Percentiles rank a stretch among this genome's conserved stretches.
These are phyloP conservation scores for Montifringilla adamsi DNA, from an alignment of 2,113 vertebrate species.

Conservation along the genomic window DNA sequence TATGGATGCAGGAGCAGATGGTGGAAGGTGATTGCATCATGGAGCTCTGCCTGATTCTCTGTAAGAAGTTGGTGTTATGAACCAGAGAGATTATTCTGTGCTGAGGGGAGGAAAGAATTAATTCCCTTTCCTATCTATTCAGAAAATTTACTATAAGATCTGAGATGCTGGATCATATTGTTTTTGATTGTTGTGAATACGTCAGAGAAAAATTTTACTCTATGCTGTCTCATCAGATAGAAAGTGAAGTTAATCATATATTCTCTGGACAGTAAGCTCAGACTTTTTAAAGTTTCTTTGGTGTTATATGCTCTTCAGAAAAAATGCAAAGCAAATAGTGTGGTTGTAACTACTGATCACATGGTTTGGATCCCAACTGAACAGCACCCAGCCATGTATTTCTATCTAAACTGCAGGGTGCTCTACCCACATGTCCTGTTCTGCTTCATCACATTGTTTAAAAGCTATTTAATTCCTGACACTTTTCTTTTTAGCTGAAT, in stretches of 20 bases:
- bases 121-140: not conserved
- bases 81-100: not conserved
- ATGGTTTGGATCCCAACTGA: not conserved
- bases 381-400: not conserved
- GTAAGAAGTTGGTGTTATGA: not conserved
- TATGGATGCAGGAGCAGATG: not conserved
- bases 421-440: not conserved
- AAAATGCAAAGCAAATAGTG: not conserved
- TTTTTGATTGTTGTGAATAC: not conserved
- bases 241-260: not conserved
- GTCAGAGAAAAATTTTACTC: not conserved
- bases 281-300: not conserved
- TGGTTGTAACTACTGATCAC: not conserved
- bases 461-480: not conserved
- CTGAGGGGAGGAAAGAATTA: not conserved
- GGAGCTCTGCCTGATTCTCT: not conserved
- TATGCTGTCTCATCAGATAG: not conserved
- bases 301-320: not conserved
- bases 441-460: not conserved
- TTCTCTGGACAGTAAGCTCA: not conserved
- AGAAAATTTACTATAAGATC: not conserved
- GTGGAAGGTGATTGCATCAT: not conserved
- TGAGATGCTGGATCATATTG: accelerated
- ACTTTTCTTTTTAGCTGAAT: not conserved
- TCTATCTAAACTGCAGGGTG: not conserved